Base-by-base conservation (phyloP, 2,888 invertebrate genomes). In the Oxyscelio sp. region DNA sequence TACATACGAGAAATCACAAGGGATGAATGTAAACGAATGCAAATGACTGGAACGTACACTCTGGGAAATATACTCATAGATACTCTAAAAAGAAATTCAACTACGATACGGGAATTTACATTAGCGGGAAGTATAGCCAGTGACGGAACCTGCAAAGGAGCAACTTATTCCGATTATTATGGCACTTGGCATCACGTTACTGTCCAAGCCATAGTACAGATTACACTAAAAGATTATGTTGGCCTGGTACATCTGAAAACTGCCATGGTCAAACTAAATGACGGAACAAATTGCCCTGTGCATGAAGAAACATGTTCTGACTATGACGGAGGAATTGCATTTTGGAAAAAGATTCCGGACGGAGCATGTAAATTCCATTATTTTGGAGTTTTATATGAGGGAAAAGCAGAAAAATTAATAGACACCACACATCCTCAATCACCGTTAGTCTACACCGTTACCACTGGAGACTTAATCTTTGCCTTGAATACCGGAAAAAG, bases 371-470 rank as follows among this genome's bases (percentile, higher is more conserved):
- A 66, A 17, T 80, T 82, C 5, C 13, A 79, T 9, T 21, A 50
- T 11, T 88, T 85, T 22, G 80, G 50, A 11, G 54, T 83, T 19
- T 31, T 87, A 6, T 85, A 84, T 40, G 78, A 87, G 61, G 87
- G 87, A 17, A n/a, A 13, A 13, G 81, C 75, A 19, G 5, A 19
- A 2, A 48, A 48, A 17, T 27, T 75, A 4, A 79, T 65, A 43
- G 31, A 24, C 1, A 61, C 48, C 2, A 4, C 13, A 0, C 13
- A 15, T 0, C 3, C 13, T n/a, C n/a, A 58, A 38, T 21, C 13
- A n/a, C 34, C 24, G 17, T 31, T 34, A n/a, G 13, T 84, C n/a
- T 85, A 79, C 58, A 40, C 82, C 0, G 15, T 85, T 1, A 40
- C 34, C 4, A 45, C 68, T 9, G n/a, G 74, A 3, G 61, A 85